Base-by-base conservation (phyloP, 2,113 vertebrate genomes). In the Enhydra lutris region DNA sequence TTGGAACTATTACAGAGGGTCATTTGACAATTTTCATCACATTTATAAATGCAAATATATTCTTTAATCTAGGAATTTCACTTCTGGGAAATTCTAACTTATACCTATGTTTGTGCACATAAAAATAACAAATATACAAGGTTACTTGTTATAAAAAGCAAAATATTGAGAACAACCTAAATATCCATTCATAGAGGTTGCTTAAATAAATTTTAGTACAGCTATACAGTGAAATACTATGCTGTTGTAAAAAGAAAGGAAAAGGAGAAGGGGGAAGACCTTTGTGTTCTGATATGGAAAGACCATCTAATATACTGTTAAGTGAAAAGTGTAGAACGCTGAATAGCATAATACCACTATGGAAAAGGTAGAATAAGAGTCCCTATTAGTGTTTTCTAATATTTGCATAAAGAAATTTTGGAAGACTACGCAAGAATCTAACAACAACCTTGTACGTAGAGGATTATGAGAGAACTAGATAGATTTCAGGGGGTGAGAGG, bases 21-120 rank as follows among this genome's bases (percentile, higher is more conserved):
- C 80, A 55, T 94, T 92, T 87, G 80, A 92, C 11, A 85, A 42
- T 90, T 88, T 96, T 93, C 47, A 78, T 94, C 59, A 94, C 73
- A 91, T 85, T 89, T 67, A 61, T n/a, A 93, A 94, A 87, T 91
- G 39, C 26, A 95, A 80, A 96, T 89, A 82, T 55, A 83, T 24
- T 73, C 57, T 96, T 63, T 73, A 85, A 79, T 36, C 17, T 78
- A 95, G 82, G 94, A 93, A 89, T 90, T 83, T 96, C 61, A 88
- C 42, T 80, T 88, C 55, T 55, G 23, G 10, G 7, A 61, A 61
- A 61, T 84, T 96, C 45, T 94, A 57, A 87, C 57, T 81, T 91
- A 92, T 13, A 86, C 45, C 67, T 93, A 79, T 79, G 79, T 94
- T 94, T 95, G 31, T 57, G 34, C 93, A 73, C 1, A 29, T 90